Evolutionary conservation across 1,140 invertebrate species (phyloP).

Genomic region (Drosophila biarmipes): DNA sequence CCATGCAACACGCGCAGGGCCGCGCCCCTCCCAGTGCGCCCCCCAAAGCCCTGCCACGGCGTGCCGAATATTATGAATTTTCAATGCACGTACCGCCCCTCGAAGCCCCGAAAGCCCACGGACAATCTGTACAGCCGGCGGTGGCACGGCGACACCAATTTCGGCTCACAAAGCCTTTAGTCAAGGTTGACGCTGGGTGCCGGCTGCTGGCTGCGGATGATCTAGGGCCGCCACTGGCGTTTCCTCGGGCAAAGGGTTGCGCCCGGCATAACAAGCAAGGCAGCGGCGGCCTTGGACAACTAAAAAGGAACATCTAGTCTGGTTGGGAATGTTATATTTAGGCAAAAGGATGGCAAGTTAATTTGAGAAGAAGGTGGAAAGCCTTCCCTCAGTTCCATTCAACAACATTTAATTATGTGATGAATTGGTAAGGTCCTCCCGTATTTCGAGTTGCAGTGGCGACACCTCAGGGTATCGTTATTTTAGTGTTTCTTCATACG

Average conservation of each 20-base stretch:
- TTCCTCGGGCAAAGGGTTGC: slow-evolving; percentile 27
- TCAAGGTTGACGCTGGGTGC: slow-evolving; percentile 25
- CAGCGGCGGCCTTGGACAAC: slow-evolving; percentile 11
- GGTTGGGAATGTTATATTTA: background rate
- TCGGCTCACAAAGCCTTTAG: slow-evolving; percentile 48
- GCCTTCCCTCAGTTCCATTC: too few species aligned
- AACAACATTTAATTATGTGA: too few species aligned
- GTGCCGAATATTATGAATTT: slow-evolving; percentile 72
- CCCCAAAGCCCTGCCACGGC: slow-evolving; percentile 9
- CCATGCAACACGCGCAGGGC: slow-evolving; percentile 44
- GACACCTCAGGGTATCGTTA: too few species aligned
- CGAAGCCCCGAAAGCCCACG: slow-evolving; percentile 12
- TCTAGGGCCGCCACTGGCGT: slow-evolving; percentile 35
- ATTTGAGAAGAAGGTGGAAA: background rate
- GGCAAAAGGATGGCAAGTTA: slow-evolving; percentile 6
- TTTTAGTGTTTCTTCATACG: too few species aligned
- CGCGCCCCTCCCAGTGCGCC: background rate
- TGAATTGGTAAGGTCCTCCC: too few species aligned
- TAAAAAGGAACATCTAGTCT: slow-evolving; percentile 4
- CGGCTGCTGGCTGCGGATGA: slow-evolving; percentile 12
- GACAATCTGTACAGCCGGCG: slow-evolving; percentile 49
- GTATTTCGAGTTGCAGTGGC: too few species aligned
- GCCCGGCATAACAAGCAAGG: slow-evolving; percentile 15
- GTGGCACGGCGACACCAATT: slow-evolving; percentile 46
- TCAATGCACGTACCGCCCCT: slow-evolving; percentile 40